Percentiles rank a stretch among this genome's conserved stretches.
Evolutionary conservation across 92 coral and sea anemone genomes (phyloP).

Genomic region (Isaurus tuberculatus): DNA sequence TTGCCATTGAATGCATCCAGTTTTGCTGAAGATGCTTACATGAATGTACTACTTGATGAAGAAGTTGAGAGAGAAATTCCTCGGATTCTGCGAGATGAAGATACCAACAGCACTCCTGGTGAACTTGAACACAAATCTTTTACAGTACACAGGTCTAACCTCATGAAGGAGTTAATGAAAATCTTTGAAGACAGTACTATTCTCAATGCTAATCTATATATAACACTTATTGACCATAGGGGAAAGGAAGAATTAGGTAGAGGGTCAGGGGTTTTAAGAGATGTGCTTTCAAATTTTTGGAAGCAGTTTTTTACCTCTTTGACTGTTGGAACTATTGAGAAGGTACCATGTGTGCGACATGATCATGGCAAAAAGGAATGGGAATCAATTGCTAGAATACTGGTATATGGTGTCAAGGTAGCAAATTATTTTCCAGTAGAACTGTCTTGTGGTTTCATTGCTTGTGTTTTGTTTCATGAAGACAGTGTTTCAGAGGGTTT

Average conservation of each 20-base stretch:
- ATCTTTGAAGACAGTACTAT: constrained; percentile 42
- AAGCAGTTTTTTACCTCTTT: constrained; percentile 46
- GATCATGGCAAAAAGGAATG: constrained; percentile 47
- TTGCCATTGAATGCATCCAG: constrained; percentile 13
- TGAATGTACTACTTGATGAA: constrained; percentile 9
- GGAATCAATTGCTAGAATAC: constrained; percentile 49
- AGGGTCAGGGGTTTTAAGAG: constrained; percentile 51
- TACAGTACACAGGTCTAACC: constrained; percentile 38
- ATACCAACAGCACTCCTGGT: constrained; percentile 16
- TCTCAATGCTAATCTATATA: constrained; percentile 30
- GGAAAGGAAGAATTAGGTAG: constrained; percentile 46
- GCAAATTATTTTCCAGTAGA: constrained; percentile 44
- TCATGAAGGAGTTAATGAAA: constrained; percentile 44
- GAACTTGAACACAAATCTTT: constrained; percentile 25
- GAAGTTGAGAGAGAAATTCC: constrained; percentile 8
- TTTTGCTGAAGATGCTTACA: constrained; percentile 22
- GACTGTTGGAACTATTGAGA: constrained; percentile 46
- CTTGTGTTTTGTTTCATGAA: constrained; percentile 44
- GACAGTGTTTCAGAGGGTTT: constrained; percentile 48
- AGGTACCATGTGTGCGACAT: constrained; percentile 50
- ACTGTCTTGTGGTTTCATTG: constrained; percentile 46
- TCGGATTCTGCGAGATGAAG: background rate
- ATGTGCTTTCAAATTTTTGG: constrained; percentile 47
- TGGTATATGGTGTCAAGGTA: constrained; percentile 45
- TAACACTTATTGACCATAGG: constrained; percentile 45